Evolutionary conservation across 2,888 invertebrate species (phyloP).

Genomic region (Macrophya annulata): DNA sequence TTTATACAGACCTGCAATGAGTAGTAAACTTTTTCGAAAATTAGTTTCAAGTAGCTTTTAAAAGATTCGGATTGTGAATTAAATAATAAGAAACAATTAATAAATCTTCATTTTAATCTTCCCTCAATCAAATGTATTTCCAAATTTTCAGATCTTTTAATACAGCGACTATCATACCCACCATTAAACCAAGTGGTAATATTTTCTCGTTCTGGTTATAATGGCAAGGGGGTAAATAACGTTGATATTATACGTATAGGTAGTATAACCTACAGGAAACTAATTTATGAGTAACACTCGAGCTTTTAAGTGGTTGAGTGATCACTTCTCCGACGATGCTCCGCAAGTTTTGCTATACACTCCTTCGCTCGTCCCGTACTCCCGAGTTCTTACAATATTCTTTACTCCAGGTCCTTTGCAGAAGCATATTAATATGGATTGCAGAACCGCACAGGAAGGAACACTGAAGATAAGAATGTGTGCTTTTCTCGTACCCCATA

Average conservation of each 20-base stretch:
- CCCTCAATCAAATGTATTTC: neutral
- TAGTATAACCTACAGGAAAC: neutral
- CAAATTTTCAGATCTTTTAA: neutral
- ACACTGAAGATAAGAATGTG: neutral
- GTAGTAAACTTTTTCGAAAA: neutral
- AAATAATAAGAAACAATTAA: neutral
- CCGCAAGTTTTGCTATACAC: conserved; percentile 26
- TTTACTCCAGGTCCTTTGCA: neutral
- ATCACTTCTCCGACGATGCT: conserved; percentile 45
- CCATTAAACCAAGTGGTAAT: neutral
- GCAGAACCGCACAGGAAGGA: neutral
- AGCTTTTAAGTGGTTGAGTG: conserved; percentile 48
- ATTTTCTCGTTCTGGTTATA: neutral
- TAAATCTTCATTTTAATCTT: neutral
- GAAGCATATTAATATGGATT: neutral
- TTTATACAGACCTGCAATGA: neutral
- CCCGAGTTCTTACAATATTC: conserved; percentile 8
- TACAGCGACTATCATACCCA: too few relatives aligned
- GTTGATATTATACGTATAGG: conserved; percentile 4
- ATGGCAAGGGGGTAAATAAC: neutral
- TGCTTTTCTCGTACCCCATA: neutral
- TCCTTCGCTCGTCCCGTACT: neutral
- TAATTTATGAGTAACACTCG: conserved; percentile 51
- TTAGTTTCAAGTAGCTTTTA: neutral
- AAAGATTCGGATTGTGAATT: neutral